Conservation (phyloP, 2,113 vertebrate species). For the Oplegnathus fasciatus region DNA sequence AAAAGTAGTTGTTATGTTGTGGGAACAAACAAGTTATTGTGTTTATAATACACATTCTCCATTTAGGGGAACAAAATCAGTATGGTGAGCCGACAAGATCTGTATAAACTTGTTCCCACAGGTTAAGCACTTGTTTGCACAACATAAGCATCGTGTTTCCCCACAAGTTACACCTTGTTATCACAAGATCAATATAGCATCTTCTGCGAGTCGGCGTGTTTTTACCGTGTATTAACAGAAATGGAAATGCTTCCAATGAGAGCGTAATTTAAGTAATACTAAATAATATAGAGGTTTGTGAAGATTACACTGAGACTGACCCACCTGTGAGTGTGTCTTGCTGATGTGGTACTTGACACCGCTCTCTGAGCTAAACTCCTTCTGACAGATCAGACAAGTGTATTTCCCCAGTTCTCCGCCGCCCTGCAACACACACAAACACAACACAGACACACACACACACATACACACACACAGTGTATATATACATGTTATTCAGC, state of each 20-base stretch:
- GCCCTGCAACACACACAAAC: conserved; percentile 85
- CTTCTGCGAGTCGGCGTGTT: not conserved
- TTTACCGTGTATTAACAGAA: not conserved
- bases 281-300: not conserved
- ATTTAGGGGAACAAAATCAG: not conserved
- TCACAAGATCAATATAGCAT: not conserved
- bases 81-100: not conserved
- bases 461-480: not conserved
- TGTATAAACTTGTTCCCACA: not conserved
- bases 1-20: not conserved
- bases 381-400: conserved; percentile 95
- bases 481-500: not conserved
- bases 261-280: not conserved
- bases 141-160: not conserved
- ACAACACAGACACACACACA: conserved; percentile 27
- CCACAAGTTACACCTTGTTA: not conserved
- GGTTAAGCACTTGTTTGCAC: conserved; percentile 5
- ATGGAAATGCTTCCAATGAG: not conserved
- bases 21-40: not conserved
- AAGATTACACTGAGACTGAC: conserved; percentile 52
- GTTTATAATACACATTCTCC: not conserved
- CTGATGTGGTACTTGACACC: conserved; percentile 99
- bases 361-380: conserved; percentile 97
- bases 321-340: conserved; percentile 97
- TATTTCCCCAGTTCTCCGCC: conserved; percentile 94